Percentiles rank a stretch among this genome's conserved stretches.
Conservation (phyloP, 2,888 invertebrate species). For the Hydraecia micacea region DNA sequence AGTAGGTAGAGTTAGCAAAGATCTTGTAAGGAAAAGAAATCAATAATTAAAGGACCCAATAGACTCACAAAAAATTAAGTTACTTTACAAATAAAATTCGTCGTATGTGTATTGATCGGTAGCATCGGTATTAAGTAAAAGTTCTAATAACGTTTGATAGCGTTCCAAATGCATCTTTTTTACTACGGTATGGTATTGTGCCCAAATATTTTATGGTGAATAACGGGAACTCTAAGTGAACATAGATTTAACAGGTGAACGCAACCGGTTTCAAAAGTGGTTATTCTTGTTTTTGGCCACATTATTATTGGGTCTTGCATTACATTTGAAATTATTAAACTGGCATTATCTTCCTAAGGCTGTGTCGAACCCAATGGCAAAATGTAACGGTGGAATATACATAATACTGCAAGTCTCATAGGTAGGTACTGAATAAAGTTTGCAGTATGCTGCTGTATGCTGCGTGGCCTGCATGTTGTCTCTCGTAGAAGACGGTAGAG, state of each 20-base stretch:
- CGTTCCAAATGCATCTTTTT: conserved; percentile 59
- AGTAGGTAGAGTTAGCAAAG: conserved; percentile 9
- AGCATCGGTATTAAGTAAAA: conserved; percentile 24
- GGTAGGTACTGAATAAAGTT: not conserved
- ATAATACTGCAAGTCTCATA: not conserved
- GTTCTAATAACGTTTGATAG: conserved; percentile 51
- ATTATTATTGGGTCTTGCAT: conserved; percentile 60
- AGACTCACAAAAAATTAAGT: not conserved
- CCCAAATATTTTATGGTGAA: conserved; percentile 55
- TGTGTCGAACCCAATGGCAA: conserved; percentile 10
- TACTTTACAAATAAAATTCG: conserved; percentile 14
- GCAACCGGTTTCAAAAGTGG: conserved; percentile 62
- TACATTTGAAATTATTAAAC: conserved; percentile 24
- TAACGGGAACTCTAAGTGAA: conserved; percentile 65
- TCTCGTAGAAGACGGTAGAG: not conserved
- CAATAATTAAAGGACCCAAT: conserved; percentile 14
- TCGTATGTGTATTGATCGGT: conserved; percentile 16
- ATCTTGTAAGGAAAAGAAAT: conserved; percentile 4
- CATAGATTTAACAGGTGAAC: conserved; percentile 56
- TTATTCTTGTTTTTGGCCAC: conserved; percentile 60
- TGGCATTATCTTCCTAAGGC: not conserved
- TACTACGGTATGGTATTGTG: conserved; percentile 51
- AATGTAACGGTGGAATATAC: not conserved
- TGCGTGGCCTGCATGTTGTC: conserved; percentile 5
- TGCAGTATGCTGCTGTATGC: not conserved